A percentile compares a stretch with the other conserved stretches of the same genome.
Conservation (phyloP, 1,140 invertebrate genomes). For the Bombus terrestris region DNA sequence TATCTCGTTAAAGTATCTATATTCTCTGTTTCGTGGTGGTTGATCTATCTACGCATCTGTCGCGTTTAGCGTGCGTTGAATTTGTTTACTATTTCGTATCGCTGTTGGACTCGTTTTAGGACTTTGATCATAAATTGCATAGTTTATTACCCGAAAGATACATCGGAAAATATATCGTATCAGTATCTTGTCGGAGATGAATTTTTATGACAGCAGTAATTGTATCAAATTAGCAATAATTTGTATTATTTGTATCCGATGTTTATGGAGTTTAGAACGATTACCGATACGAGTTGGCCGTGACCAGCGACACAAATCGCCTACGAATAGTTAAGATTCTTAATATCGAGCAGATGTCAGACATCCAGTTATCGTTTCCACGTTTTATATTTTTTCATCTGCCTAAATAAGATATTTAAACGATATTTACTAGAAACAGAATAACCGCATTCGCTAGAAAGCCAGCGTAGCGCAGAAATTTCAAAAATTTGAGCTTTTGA, state of each 20-base stretch:
- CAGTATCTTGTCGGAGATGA: neutral
- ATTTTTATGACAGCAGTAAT: neutral
- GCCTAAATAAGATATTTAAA: neutral
- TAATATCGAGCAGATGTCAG: neutral
- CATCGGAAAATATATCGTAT: too few relatives aligned
- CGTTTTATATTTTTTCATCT: neutral
- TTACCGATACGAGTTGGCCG: neutral
- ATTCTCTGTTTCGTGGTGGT: slow-evolving; percentile 39
- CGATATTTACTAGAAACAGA: neutral
- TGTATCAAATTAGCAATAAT: too few relatives aligned
- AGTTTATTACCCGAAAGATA: neutral
- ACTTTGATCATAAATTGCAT: neutral
- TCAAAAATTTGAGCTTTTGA: neutral
- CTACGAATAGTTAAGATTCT: neutral
- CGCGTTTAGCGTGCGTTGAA: neutral
- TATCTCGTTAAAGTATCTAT: slow-evolving; percentile 61
- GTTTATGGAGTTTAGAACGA: neutral
- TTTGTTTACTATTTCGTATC: neutral
- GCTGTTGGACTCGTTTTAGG: neutral
- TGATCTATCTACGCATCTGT: slow-evolving; percentile 58
- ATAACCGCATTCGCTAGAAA: neutral
- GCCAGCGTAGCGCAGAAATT: too few relatives aligned
- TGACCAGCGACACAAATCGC: too few relatives aligned
- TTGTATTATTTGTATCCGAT: too few relatives aligned
- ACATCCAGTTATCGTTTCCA: neutral